These are phyloP conservation scores for Carollia perspicillata DNA, from an alignment of 2,113 vertebrate genomes.

Conservation along the genomic window DNA sequence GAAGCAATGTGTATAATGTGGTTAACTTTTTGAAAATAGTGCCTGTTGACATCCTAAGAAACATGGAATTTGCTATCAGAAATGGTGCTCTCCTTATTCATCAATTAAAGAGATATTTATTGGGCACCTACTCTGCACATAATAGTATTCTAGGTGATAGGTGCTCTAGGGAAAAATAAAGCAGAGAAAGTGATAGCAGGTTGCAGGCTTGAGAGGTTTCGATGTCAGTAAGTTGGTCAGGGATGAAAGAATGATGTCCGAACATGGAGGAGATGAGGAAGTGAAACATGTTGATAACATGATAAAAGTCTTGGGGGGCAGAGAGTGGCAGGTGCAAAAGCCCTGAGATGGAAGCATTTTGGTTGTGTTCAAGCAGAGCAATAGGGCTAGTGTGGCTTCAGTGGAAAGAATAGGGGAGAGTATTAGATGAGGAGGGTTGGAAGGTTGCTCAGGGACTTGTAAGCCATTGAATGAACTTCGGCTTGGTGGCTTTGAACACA, in stretches of 20 bases:
- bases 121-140: not conserved
- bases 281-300: not conserved
- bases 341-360: not conserved
- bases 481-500: not conserved
- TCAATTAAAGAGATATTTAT: not conserved
- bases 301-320: not conserved
- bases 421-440: not conserved
- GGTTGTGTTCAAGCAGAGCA: not conserved
- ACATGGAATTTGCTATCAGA: not conserved
- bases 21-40: not conserved
- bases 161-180: not conserved
- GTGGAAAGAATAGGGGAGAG: not conserved
- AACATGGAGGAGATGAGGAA: not conserved
- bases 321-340: not conserved
- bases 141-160: not conserved
- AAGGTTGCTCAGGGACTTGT: not conserved
- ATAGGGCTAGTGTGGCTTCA: not conserved
- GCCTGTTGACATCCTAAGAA: not conserved
- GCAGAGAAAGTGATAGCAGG: not conserved
- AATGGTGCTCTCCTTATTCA: not conserved
- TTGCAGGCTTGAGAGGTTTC: not conserved
- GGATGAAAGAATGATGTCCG: not conserved
- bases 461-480: not conserved
- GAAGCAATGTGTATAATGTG: not conserved
- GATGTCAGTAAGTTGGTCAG: not conserved